These are phyloP conservation scores for Noturus placidus DNA, from an alignment of 2,113 vertebrate species.

Conservation along the genomic window DNA sequence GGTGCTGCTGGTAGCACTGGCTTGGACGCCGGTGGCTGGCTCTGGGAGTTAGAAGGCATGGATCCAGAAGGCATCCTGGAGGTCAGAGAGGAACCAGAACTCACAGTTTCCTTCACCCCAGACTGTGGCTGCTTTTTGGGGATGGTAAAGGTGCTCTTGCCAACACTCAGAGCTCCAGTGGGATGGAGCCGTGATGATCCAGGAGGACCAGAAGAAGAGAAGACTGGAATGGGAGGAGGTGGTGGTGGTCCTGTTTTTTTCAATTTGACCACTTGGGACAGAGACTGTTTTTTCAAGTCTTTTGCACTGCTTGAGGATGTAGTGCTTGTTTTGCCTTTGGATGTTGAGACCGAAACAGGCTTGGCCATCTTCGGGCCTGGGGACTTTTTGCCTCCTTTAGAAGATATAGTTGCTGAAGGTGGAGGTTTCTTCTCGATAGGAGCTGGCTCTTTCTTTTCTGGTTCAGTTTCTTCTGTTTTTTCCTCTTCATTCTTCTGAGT, in stretches of 20 bases:
- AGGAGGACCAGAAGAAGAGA: slow-evolving; percentile 65
- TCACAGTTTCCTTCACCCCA: slow-evolving; percentile 61
- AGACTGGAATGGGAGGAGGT: slow-evolving; percentile 51
- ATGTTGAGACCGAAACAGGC: slow-evolving; percentile 45
- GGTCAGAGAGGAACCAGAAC: slow-evolving; percentile 49
- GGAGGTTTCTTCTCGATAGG: slow-evolving; percentile 59
- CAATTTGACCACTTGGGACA: slow-evolving; percentile 52
- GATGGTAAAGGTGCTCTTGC: slow-evolving; percentile 76
- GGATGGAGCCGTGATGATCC: slow-evolving; percentile 68
- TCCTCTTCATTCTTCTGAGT: slow-evolving; percentile 68
- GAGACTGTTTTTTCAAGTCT: slow-evolving; percentile 59
- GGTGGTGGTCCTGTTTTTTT: slow-evolving; percentile 62
- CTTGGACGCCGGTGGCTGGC: slow-evolving; percentile 57
- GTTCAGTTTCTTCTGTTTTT: slow-evolving; percentile 63
- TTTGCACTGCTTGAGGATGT: slow-evolving; percentile 48
- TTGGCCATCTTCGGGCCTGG: slow-evolving; percentile 57
- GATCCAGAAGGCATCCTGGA: slow-evolving; percentile 63
- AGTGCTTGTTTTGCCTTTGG: slow-evolving; percentile 63
- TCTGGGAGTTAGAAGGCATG: slow-evolving; percentile 55
- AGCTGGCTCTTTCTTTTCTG: slow-evolving; percentile 60
- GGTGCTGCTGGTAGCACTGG: slow-evolving; percentile 54
- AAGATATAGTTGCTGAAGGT: slow-evolving; percentile 16
- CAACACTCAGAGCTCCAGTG: slow-evolving; percentile 72
- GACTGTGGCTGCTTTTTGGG: slow-evolving; percentile 75
- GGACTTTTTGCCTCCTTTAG: slow-evolving; percentile 63